A percentile compares a stretch with the other conserved stretches of the same genome.
phyloP scores from a whole-genome alignment of 2,797 vertebrate species.

The Phoxinus dragarum region DNA sequence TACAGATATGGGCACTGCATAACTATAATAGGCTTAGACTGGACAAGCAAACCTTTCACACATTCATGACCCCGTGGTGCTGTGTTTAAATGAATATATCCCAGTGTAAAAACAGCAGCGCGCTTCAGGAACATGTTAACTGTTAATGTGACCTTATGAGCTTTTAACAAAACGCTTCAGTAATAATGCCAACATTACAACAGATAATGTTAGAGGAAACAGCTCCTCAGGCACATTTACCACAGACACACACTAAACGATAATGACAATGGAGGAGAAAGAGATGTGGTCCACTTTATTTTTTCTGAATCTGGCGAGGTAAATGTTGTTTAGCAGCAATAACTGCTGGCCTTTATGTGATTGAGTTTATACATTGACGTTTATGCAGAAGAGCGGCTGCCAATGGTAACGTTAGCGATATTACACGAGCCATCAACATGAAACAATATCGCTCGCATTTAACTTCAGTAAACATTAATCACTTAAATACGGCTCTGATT shows the following conservation, averaged over 20 bases:
- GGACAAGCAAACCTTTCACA: constrained; percentile 6
- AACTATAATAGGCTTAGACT: background rate
- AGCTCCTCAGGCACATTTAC: constrained; percentile 34
- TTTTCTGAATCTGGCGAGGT: background rate
- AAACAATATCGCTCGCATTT: background rate
- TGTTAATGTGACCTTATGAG: background rate
- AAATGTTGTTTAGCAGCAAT: constrained; percentile 6
- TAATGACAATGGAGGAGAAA: background rate
- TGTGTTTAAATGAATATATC: constrained; percentile 35
- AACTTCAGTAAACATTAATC: background rate
- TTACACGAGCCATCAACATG: background rate
- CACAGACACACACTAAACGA: background rate
- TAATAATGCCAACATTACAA: constrained; percentile 48
- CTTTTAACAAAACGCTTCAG: constrained; percentile 27
- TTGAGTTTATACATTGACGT: constrained; percentile 1
- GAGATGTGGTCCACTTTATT: background rate
- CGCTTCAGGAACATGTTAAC: constrained; percentile 33
- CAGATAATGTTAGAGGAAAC: constrained; percentile 45
- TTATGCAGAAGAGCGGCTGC: background rate
- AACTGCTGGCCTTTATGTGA: constrained; percentile 5
- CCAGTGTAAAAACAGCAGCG: constrained; percentile 37
- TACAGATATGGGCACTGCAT: background rate
- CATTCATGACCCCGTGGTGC: background rate
- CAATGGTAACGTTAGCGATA: background rate
- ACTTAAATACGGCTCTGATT: background rate